phyloP scores from a whole-genome alignment of 2,113 vertebrate species.

The Athene cunicularia region DNA sequence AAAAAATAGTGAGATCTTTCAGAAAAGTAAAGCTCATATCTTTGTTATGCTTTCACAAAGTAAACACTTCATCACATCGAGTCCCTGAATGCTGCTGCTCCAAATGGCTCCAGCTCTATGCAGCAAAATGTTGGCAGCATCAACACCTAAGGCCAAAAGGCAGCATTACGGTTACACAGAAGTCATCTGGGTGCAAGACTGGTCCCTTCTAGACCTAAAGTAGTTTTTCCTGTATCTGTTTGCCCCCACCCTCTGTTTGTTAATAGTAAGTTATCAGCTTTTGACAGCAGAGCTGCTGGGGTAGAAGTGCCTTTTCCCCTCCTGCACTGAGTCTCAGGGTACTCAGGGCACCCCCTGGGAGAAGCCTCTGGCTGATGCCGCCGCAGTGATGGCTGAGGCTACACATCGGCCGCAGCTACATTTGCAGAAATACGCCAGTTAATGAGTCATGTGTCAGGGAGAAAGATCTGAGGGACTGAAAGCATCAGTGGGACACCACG shows the following conservation, averaged over 20 bases:
- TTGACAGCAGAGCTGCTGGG: neutral
- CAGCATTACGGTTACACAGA: neutral
- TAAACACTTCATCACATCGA: neutral
- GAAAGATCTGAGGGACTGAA: neutral
- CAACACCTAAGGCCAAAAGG: neutral
- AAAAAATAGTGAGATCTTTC: neutral
- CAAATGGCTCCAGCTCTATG: rapidly evolving
- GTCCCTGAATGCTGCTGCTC: neutral
- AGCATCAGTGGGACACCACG: too few relatives aligned
- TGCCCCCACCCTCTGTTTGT: too few relatives aligned
- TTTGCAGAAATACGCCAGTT: neutral
- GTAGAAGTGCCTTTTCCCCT: neutral
- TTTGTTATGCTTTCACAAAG: neutral
- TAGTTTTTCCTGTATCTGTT: neutral
- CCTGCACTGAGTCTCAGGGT: neutral
- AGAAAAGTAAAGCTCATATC: neutral
- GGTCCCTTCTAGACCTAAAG: neutral
- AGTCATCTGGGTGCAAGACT: neutral
- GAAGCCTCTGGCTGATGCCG: neutral
- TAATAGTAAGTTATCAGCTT: neutral
- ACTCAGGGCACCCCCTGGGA: neutral
- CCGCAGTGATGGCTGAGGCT: rapidly evolving
- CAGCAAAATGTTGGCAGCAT: neutral
- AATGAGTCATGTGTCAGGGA: neutral
- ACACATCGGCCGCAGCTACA: too few relatives aligned